These are phyloP conservation scores for Cephonodes hylas DNA, from an alignment of 2,888 invertebrate genomes.

Conservation along the genomic window DNA sequence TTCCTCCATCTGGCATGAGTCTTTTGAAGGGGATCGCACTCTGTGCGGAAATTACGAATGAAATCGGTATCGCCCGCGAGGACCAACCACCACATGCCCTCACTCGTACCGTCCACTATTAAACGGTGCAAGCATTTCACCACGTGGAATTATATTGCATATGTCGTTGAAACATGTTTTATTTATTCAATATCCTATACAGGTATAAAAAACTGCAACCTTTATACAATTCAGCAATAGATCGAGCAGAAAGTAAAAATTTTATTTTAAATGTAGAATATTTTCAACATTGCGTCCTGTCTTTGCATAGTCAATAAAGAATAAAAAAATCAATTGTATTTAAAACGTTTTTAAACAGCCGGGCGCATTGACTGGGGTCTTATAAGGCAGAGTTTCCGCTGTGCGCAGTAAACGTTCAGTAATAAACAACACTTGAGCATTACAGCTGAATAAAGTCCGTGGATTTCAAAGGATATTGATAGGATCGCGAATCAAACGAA, in stretches of 20 bases:
- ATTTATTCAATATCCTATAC: not conserved
- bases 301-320: not conserved
- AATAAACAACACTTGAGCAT: constrained; percentile 4
- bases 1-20: constrained; percentile 54
- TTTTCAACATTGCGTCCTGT: not conserved
- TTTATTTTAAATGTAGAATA: not conserved
- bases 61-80: constrained; percentile 50
- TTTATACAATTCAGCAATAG: not conserved
- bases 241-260: not conserved
- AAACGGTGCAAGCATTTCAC: not conserved
- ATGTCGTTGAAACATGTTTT: not conserved
- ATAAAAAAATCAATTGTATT: not conserved
- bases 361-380: not conserved
- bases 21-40: constrained; percentile 51
- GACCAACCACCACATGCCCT: constrained; percentile 40
- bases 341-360: not conserved
- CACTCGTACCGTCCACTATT: not conserved
- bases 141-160: not conserved
- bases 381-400: constrained; percentile 1
- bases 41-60: constrained; percentile 66
- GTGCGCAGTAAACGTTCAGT: constrained; percentile 1
- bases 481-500: constrained; percentile 3
- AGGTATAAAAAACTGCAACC: not conserved
- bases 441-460: constrained; percentile 6
- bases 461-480: not conserved